phyloP scores from a whole-genome alignment of 2,888 invertebrate genomes.

The Gari tellinella region DNA sequence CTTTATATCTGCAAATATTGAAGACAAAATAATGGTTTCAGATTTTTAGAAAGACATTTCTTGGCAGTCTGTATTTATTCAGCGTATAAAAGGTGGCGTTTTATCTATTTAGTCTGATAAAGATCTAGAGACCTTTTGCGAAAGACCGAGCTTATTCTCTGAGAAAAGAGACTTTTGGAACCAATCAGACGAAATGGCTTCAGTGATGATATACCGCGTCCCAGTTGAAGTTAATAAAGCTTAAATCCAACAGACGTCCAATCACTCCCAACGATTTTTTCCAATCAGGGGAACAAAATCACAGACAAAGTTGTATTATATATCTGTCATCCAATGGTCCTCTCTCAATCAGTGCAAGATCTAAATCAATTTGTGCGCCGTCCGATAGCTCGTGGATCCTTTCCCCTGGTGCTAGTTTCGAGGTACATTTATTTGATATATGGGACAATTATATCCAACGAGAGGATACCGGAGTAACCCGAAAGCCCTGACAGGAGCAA shows the following conservation, averaged over 20 bases:
- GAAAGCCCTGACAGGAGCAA: no score
- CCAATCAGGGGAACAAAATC: constrained; percentile 11
- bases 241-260: constrained; percentile 2
- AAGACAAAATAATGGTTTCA: no score
- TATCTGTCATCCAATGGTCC: constrained; percentile 38
- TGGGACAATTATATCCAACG: constrained; percentile 13
- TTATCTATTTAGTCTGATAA: no score
- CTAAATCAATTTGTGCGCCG: constrained; percentile 49
- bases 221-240: constrained; percentile 1
- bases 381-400: constrained; percentile 12
- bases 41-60: no score
- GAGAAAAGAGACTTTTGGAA: background rate
- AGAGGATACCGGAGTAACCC: no score
- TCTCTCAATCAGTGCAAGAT: constrained; percentile 46
- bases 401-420: constrained; percentile 47
- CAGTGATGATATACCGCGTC: background rate
- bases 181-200: constrained; percentile 6
- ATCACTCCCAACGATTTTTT: constrained; percentile 1
- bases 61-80: no score
- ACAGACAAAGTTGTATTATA: constrained; percentile 25
- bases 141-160: no score
- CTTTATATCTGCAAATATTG: no score
- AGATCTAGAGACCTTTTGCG: no score
- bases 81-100: no score
- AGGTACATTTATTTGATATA: constrained; percentile 53